Conservation (phyloP, 2,888 invertebrate species). For the Tuta absoluta region DNA sequence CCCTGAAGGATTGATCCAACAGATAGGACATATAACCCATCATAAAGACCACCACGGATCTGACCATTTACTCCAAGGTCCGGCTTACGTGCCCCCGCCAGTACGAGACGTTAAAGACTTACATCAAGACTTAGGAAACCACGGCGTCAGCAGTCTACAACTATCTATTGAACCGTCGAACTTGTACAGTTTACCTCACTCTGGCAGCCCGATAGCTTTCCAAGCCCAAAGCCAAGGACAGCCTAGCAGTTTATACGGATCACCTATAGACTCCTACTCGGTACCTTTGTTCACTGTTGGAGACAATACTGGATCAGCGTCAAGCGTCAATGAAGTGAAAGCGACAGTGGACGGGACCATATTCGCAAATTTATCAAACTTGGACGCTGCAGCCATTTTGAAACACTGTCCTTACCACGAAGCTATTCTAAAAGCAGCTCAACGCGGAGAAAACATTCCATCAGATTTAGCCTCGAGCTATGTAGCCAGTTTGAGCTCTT, state of each 20-base stretch:
- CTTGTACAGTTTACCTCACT: conserved; percentile 77
- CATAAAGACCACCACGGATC: conserved; percentile 82
- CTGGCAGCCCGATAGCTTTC: conserved; percentile 73
- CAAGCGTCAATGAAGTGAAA: conserved; percentile 61
- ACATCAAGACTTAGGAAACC: conserved; percentile 52
- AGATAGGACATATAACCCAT: conserved; percentile 83
- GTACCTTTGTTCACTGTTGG: conserved; percentile 74
- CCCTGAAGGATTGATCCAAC: conserved; percentile 85
- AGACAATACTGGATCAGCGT: conserved; percentile 76
- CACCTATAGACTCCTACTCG: conserved; percentile 77
- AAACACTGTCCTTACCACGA: conserved; percentile 79
- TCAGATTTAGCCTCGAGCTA: conserved; percentile 76
- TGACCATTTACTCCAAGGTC: conserved; percentile 74
- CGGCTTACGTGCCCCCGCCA: conserved; percentile 84
- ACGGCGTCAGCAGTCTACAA: conserved; percentile 56
- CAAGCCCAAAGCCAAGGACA: conserved; percentile 50
- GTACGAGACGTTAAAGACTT: conserved; percentile 80
- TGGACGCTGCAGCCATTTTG: conserved; percentile 73
- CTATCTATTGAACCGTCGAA: conserved; percentile 75
- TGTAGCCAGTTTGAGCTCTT: conserved; percentile 75
- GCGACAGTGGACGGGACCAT: conserved; percentile 68
- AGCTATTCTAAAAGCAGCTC: conserved; percentile 73
- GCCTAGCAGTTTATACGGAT: conserved; percentile 65
- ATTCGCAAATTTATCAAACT: conserved; percentile 62
- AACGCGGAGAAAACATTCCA: conserved; percentile 69